Base-by-base conservation (phyloP, 2,113 vertebrate genomes). In the human (Homo sapiens) region DNA sequence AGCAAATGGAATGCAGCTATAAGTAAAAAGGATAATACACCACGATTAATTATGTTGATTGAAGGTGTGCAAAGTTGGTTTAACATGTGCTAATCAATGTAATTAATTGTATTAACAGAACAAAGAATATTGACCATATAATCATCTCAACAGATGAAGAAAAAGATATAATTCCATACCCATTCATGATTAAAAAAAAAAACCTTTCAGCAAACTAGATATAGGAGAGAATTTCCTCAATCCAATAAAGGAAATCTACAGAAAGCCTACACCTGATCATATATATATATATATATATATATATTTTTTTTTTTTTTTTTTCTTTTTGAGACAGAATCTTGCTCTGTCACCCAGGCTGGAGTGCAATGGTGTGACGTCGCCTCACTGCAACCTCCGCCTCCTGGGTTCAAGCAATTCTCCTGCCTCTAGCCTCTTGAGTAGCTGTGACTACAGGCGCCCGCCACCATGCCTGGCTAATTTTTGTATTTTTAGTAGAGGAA, bases 121-220 rank as follows among this genome's bases (percentile, higher is more conserved):
- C 50, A 72, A 82, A 92, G 43, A n/a, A 66, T 94, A 92, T 73
- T 68, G 92, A 68, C 79, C 73, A 86, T 61, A 23, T 75, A 86
- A 78, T 89, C 73, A 86, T 92, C 68, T 89, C 79, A 96, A 89
- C 79, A 89, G 80, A 66, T 76, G 75, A 48, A 73, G 79, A 90
- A 92, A 80, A 92, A 73, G 38, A 43, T 40, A 35, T 89, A 50
- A 59, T 89, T 86, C 57, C 75, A 48, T 64, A 52, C 5, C 38
- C 27, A 81, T 80, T 79, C 25, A 40, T 66, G 35, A 83, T 43
- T 45, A 27, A 20, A 55, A 2, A 8, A 72, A 18, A 75, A 72
- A 55, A 55, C 4, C 17, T 40, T 40, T 27, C 70, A 61, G 43
- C 25, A 57, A 75, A 64, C 4, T 22, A 35, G 55, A 22, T 72